Percentiles rank a stretch among this genome's conserved stretches.
Evolutionary conservation across 1,140 invertebrate genomes (phyloP).

Genomic region (Sipha flava): DNA sequence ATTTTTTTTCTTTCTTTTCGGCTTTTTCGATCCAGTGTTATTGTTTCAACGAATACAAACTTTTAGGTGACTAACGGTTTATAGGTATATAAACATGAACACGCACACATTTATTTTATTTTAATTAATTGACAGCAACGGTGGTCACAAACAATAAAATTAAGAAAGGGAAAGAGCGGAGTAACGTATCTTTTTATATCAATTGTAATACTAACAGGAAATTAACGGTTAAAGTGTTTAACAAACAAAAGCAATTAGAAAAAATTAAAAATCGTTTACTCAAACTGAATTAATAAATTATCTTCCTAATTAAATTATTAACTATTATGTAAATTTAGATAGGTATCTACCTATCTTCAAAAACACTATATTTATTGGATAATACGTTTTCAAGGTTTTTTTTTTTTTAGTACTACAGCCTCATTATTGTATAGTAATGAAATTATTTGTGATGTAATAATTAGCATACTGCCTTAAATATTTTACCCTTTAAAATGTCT

Average conservation of each 20-base stretch:
- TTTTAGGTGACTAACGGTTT: neutral
- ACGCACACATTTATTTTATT: neutral
- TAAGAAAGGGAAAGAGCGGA: neutral
- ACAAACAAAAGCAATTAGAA: neutral
- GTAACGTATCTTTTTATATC: neutral
- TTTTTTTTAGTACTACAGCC: too few relatives aligned
- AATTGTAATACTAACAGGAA: neutral
- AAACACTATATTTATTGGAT: too few relatives aligned
- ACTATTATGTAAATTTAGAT: too few relatives aligned
- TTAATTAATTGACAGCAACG: slow-evolving; percentile 11
- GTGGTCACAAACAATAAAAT: neutral
- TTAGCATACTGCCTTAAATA: too few relatives aligned
- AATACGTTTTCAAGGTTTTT: too few relatives aligned
- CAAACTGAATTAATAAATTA: neutral
- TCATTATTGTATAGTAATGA: too few relatives aligned
- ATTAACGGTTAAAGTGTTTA: neutral
- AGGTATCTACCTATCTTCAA: too few relatives aligned
- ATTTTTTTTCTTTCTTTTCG: neutral
- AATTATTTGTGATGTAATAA: too few relatives aligned
- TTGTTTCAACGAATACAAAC: slow-evolving; percentile 14
- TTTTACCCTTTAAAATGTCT: too few relatives aligned
- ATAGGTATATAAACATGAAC: neutral
- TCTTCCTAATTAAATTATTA: too few relatives aligned
- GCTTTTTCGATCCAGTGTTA: neutral
- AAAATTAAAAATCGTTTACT: neutral